A percentile compares a stretch with the other conserved stretches of the same genome.
These are phyloP conservation scores for Rhinolophus ferrumequinum DNA, from an alignment of 2,113 vertebrate genomes.

Conservation along the genomic window DNA sequence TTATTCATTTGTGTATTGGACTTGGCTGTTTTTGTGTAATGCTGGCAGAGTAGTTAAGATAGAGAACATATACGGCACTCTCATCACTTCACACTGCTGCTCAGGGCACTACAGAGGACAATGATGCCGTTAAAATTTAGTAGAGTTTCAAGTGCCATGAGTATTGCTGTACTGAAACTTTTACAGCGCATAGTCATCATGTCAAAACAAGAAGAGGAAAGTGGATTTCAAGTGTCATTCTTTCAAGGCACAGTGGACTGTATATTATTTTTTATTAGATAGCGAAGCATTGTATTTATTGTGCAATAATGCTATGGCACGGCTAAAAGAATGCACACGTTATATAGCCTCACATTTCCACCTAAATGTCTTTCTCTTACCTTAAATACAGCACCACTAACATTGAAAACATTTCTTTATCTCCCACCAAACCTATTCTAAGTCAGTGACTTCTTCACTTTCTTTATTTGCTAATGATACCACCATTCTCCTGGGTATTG, in stretches of 20 bases:
- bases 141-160: not conserved
- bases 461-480: not conserved
- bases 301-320: not conserved
- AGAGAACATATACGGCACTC: not conserved
- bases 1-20: not conserved
- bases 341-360: not conserved
- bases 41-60: not conserved
- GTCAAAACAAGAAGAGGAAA: conserved; percentile 10
- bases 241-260: not conserved
- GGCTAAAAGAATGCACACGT: not conserved
- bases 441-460: not conserved
- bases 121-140: not conserved
- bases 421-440: not conserved
- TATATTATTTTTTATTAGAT: conserved; percentile 5
- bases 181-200: not conserved
- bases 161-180: not conserved
- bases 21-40: not conserved
- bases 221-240: not conserved
- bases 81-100: not conserved
- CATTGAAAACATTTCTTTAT: not conserved
- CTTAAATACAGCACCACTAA: not conserved
- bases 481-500: not conserved
- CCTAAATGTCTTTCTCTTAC: not conserved
- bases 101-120: not conserved
- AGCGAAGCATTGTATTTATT: not conserved